These are phyloP conservation scores for Drosophila seguyi DNA, from an alignment of 1,140 invertebrate genomes.

Conservation along the genomic window DNA sequence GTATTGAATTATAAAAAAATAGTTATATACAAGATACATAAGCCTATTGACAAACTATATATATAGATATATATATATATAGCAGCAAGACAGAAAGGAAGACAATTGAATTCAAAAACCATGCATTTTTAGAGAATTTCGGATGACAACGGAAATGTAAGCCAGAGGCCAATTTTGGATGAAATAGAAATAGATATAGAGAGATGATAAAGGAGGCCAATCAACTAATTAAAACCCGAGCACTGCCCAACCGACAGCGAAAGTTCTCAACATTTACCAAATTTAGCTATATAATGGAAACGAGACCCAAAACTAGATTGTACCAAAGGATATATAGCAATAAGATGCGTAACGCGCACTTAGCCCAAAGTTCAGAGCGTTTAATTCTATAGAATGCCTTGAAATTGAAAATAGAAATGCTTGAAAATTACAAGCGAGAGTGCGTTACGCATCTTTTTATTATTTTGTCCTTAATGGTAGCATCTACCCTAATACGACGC, in stretches of 20 bases:
- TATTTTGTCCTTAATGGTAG: not conserved
- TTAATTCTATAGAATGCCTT: no score
- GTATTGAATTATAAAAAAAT: slow-evolving; percentile 27
- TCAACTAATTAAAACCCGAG: slow-evolving; percentile 40
- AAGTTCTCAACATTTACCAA: slow-evolving; percentile 43
- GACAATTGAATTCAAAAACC: slow-evolving; percentile 20
- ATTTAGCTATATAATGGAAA: slow-evolving; percentile 33
- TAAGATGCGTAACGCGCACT: not conserved
- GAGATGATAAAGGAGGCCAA: slow-evolving; percentile 21
- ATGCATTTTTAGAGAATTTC: slow-evolving; percentile 37
- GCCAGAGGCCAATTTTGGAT: slow-evolving; percentile 40
- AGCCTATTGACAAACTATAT: slow-evolving; percentile 25
- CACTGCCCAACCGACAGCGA: slow-evolving; percentile 57
- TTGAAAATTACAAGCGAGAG: no score
- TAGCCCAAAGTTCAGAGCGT: no score
- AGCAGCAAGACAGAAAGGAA: slow-evolving; percentile 15
- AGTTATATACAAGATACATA: slow-evolving; percentile 42
- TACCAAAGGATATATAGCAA: slow-evolving; percentile 2
- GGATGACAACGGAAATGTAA: slow-evolving; percentile 22
- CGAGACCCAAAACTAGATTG: slow-evolving; percentile 27
- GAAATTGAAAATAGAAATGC: no score
- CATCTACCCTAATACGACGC: slow-evolving; percentile 16
- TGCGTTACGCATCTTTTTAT: slow-evolving; percentile 2
- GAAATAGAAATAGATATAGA: not conserved
- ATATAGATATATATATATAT: not conserved